Conservation (phyloP, 2,113 vertebrate genomes). For the Trachemys scripta region DNA sequence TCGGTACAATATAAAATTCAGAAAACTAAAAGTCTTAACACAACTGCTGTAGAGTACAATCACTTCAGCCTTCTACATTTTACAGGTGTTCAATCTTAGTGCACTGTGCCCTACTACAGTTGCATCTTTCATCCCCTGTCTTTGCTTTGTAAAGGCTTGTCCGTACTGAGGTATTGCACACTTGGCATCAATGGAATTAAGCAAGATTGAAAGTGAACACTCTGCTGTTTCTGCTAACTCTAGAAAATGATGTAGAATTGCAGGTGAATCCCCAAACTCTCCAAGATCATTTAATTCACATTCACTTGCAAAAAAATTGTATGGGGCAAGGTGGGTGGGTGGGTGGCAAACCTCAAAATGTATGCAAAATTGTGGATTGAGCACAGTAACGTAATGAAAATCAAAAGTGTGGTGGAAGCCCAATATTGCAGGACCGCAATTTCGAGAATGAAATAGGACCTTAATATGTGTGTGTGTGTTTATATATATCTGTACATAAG, state of each 20-base stretch:
- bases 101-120: neutral
- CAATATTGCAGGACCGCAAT: too few relatives aligned
- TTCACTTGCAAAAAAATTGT: too few relatives aligned
- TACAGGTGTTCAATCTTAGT: neutral
- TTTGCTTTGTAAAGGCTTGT: neutral
- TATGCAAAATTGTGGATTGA: too few relatives aligned
- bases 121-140: neutral
- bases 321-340: too few relatives aligned
- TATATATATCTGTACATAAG: neutral
- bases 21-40: neutral
- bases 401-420: too few relatives aligned
- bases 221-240: neutral
- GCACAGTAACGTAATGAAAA: too few relatives aligned
- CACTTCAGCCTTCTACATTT: neutral
- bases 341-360: too few relatives aligned
- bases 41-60: neutral
- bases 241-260: too few relatives aligned
- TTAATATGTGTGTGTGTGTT: neutral
- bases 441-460: too few relatives aligned
- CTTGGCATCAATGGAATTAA: neutral
- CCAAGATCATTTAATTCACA: too few relatives aligned
- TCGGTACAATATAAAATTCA: neutral
- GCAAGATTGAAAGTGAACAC: neutral
- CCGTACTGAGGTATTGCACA: neutral
- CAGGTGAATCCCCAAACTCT: too few relatives aligned